These are phyloP conservation scores for Melanitta fusca DNA, from an alignment of 2,797 vertebrate genomes.

Conservation along the genomic window DNA sequence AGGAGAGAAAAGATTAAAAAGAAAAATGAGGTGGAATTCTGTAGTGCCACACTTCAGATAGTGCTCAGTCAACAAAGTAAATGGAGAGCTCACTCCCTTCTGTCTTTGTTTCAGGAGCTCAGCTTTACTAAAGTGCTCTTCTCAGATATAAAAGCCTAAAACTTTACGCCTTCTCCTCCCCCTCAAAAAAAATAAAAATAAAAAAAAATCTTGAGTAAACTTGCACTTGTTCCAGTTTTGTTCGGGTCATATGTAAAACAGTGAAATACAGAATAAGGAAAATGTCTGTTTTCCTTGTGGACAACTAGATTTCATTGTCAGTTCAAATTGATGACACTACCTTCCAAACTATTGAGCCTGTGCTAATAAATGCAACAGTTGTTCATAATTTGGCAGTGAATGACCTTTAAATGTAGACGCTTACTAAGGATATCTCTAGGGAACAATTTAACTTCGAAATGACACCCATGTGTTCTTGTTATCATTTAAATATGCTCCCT, in stretches of 20 bases:
- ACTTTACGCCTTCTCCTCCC: neutral
- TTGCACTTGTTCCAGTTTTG: neutral
- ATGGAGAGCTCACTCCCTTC: neutral
- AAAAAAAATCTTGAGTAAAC: neutral
- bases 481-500: conserved; percentile 85
- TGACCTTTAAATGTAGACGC: conserved; percentile 83
- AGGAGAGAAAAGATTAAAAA: neutral
- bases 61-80: neutral
- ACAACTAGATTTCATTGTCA: conserved; percentile 75
- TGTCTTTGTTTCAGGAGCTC: neutral
- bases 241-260: neutral
- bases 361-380: conserved; percentile 86
- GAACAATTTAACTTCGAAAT: conserved; percentile 84
- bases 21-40: neutral
- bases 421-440: conserved; percentile 75
- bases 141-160: neutral
- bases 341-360: conserved; percentile 76
- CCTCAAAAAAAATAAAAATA: too few relatives aligned
- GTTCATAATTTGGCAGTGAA: conserved; percentile 80
- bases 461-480: conserved; percentile 81
- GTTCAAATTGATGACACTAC: conserved; percentile 76
- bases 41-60: neutral
- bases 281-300: conserved; percentile 58
- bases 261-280: conserved; percentile 25
- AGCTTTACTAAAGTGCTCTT: neutral